These are phyloP conservation scores for Pilophorus perplexus DNA, from an alignment of 2,888 invertebrate genomes.

Conservation along the genomic window DNA sequence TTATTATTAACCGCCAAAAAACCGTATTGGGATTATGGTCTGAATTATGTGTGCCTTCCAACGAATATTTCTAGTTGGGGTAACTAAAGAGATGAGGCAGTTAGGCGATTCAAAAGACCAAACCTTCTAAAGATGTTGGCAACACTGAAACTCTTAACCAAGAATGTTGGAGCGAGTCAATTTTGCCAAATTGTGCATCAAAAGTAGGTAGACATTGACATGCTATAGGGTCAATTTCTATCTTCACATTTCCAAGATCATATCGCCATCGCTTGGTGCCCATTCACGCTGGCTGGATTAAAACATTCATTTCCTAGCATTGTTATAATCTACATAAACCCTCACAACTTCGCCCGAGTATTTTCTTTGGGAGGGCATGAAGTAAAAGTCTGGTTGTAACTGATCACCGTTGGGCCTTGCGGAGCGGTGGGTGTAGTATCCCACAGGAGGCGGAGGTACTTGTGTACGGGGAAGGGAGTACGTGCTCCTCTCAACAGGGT, in stretches of 20 bases:
- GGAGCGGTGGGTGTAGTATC: conserved; percentile 51
- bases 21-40: too few relatives aligned
- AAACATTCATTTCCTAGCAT: conserved; percentile 57
- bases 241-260: neutral
- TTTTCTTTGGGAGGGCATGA: conserved; percentile 91
- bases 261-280: neutral
- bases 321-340: conserved; percentile 79
- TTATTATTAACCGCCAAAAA: too few relatives aligned
- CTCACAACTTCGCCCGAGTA: conserved; percentile 87
- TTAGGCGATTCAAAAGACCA: too few relatives aligned
- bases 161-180: too few relatives aligned
- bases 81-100: too few relatives aligned
- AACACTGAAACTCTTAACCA: too few relatives aligned
- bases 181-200: too few relatives aligned
- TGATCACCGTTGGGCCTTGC: conserved; percentile 49
- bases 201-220: too few relatives aligned
- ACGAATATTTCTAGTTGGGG: too few relatives aligned
- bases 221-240: too few relatives aligned
- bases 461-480: conserved; percentile 74
- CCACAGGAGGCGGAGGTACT: conserved; percentile 53
- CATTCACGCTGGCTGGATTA: neutral
- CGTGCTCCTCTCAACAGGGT: conserved; percentile 60
- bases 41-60: too few relatives aligned
- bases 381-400: conserved; percentile 83
- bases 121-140: too few relatives aligned